Percentiles rank a stretch among this genome's conserved stretches.
Conservation (phyloP, 2,113 vertebrate species). For the Oreotragus oreotragus region DNA sequence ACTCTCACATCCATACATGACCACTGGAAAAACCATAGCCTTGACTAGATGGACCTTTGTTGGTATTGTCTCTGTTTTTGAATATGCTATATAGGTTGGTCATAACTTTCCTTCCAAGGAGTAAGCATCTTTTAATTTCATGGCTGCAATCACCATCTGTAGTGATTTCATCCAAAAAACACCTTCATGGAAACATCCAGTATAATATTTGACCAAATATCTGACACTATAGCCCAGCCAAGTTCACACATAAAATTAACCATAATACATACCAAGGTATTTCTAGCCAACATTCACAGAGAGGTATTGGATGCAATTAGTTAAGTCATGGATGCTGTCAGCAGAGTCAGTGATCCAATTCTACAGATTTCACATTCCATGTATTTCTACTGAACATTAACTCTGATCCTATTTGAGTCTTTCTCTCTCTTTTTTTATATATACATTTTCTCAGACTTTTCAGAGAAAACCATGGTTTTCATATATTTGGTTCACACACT, state of each 20-base stretch:
- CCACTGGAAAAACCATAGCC: no score
- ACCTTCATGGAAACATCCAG: not conserved
- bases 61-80: no score
- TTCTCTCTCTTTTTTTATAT: not conserved
- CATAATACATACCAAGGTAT: not conserved
- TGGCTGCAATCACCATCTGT: no score
- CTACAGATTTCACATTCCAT: not conserved
- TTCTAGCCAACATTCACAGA: not conserved
- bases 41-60: no score
- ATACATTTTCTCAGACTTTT: not conserved
- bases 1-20: no score
- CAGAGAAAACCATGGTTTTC: not conserved
- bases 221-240: not conserved
- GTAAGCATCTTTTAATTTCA: no score
- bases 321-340: not conserved
- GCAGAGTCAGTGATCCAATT: not conserved
- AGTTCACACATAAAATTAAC: not conserved
- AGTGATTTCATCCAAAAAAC: not conserved
- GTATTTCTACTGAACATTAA: not conserved
- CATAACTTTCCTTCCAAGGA: no score
- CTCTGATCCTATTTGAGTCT: not conserved
- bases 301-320: not conserved
- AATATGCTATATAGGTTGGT: no score
- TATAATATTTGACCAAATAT: not conserved
- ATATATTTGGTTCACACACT: not conserved